Conservation (phyloP, 2,113 vertebrate genomes). For the Lycaon pictus region DNA sequence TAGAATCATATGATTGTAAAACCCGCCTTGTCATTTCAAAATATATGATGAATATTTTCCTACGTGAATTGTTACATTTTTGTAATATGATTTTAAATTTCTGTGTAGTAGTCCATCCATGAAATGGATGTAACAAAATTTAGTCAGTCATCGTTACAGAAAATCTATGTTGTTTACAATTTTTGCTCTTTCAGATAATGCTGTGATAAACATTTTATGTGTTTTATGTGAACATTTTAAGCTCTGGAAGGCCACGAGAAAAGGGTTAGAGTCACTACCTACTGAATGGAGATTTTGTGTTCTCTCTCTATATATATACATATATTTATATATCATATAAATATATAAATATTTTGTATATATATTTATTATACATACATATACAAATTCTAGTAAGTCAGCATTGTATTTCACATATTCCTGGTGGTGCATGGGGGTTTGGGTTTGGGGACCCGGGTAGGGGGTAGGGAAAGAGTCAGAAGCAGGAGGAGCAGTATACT, state of each 20-base stretch:
- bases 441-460: background rate
- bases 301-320: background rate
- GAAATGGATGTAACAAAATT: background rate
- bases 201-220: background rate
- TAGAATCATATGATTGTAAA: background rate
- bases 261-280: background rate
- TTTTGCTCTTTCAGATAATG: background rate
- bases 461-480: background rate
- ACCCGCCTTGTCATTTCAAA: background rate
- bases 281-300: background rate
- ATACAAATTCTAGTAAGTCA: background rate
- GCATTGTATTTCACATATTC: background rate
- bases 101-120: background rate
- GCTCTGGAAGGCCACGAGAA: background rate
- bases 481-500: background rate
- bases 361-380: no score
- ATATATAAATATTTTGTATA: no score
- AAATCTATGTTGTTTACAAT: background rate
- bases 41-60: background rate
- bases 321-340: no score
- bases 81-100: background rate
- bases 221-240: background rate
- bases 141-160: background rate
- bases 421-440: background rate
- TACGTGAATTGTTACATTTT: background rate